Conservation (phyloP, 30 jellyfish, hydroid and myxozoan species). For the Aurelia coerulea region DNA sequence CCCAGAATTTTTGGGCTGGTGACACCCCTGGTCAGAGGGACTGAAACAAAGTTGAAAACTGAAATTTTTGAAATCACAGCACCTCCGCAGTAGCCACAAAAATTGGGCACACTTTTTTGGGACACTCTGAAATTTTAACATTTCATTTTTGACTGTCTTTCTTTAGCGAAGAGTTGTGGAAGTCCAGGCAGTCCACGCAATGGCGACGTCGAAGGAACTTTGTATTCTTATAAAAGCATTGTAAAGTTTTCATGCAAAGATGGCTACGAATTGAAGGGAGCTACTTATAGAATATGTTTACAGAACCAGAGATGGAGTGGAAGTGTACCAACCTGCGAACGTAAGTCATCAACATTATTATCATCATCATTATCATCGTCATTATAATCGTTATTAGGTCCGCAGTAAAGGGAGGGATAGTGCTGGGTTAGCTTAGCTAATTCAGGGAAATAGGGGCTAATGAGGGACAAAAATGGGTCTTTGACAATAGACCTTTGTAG, state of each 20-base stretch:
- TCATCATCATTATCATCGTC: constrained; percentile 18
- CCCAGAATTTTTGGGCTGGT: too few relatives aligned
- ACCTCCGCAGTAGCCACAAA: too few relatives aligned
- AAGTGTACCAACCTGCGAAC: constrained; percentile 61
- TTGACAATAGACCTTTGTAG: too few relatives aligned
- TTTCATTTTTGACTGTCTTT: too few relatives aligned
- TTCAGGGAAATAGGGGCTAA: too few relatives aligned
- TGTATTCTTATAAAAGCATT: constrained; percentile 5
- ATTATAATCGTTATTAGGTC: neutral
- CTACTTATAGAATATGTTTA: constrained; percentile 40
- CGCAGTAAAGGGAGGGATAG: neutral
- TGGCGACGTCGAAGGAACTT: constrained; percentile 35
- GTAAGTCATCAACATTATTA: constrained; percentile 47
- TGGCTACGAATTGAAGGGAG: constrained; percentile 72
- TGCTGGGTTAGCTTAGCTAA: neutral
- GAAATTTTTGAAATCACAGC: too few relatives aligned
- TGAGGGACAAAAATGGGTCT: too few relatives aligned
- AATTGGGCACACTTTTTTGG: too few relatives aligned
- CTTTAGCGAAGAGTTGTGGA: constrained; percentile 60
- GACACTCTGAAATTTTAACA: too few relatives aligned
- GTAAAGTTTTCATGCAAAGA: constrained; percentile 48
- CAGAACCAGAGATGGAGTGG: constrained; percentile 88
- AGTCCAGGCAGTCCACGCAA: constrained; percentile 24
- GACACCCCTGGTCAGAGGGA: too few relatives aligned
- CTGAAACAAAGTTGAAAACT: too few relatives aligned